Conservation (phyloP, 2,797 vertebrate genomes). For the Chiroxiphia lanceolata region DNA sequence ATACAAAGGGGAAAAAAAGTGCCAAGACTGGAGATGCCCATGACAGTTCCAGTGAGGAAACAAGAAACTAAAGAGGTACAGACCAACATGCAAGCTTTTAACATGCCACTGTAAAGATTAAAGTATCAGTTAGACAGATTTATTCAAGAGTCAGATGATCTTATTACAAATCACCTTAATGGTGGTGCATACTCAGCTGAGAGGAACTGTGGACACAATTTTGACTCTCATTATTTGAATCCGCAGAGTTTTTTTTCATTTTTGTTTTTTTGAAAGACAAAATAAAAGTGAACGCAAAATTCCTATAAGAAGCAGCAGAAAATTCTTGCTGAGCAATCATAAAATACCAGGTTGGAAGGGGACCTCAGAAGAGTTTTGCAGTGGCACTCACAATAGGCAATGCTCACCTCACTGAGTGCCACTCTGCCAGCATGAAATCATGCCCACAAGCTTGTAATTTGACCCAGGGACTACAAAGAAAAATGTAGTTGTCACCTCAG, state of each 20-base stretch:
- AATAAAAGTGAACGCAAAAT: background rate
- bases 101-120: background rate
- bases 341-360: background rate
- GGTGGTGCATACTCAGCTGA: background rate
- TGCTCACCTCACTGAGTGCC: background rate
- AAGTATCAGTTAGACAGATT: background rate
- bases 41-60: background rate
- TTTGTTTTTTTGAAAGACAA: background rate
- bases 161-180: background rate
- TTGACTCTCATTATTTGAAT: background rate
- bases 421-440: background rate
- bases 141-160: background rate
- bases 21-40: background rate
- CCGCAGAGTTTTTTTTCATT: background rate
- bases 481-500: background rate
- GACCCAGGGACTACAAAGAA: background rate
- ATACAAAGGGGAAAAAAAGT: rapidly evolving
- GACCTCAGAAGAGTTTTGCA: background rate
- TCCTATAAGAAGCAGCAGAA: background rate
- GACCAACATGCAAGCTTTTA: background rate
- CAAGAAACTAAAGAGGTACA: background rate
- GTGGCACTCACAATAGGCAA: rapidly evolving
- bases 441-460: background rate
- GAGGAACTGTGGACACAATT: background rate
- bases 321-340: background rate